Base-by-base conservation (phyloP, 2,113 vertebrate species). In the Hippocampus abdominalis region DNA sequence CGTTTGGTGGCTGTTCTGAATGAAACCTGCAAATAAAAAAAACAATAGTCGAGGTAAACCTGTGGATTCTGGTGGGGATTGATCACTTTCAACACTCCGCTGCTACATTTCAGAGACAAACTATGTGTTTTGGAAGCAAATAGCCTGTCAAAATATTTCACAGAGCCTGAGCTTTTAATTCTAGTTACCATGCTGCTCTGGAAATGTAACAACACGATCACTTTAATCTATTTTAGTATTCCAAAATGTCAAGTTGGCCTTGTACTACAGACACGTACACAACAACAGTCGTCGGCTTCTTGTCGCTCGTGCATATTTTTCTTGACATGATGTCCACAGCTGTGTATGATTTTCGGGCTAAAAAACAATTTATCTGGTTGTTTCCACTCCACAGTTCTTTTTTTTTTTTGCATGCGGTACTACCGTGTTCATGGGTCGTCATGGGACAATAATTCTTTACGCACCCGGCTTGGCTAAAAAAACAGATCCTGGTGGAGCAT, bases 101-200 rank as follows among this genome's bases (percentile, higher is more conserved):
- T 63, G 61, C 61, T 63, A 63, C 32, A n/a, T 42, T 63, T 63
- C 61, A 40, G 61, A 63, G 18, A 42, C 61, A 63, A 63, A n/a
- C 36, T 42, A 21, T 63, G 61, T 63, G 61, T 63, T 63, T 63
- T 63, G 61, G 61, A 63, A 40, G 21, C 36, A 63, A n/a, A 63
- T 13, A 11, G 15, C 2, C n/a, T 42, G 11, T 63, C 16, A n/a
- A 40, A 42, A 40, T 42, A 63, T 40, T 63, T 63, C 20, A 63
- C 4, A 3, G 21, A 40, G 21, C 42, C 36, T 42, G 21, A 23
- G 21, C 32, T 39, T 63, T 63, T 63, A 40, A 39, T 3, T 11
- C 9, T n/a, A 11, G 18, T 62, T n/a, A 27, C 25, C 25, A 27
- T 18, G 27, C 56, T 3, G 54, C 27, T 60, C 27, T 42, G 21